Evolutionary conservation across 2,888 invertebrate species (phyloP).

Genomic region (Agrochola lychnidis): DNA sequence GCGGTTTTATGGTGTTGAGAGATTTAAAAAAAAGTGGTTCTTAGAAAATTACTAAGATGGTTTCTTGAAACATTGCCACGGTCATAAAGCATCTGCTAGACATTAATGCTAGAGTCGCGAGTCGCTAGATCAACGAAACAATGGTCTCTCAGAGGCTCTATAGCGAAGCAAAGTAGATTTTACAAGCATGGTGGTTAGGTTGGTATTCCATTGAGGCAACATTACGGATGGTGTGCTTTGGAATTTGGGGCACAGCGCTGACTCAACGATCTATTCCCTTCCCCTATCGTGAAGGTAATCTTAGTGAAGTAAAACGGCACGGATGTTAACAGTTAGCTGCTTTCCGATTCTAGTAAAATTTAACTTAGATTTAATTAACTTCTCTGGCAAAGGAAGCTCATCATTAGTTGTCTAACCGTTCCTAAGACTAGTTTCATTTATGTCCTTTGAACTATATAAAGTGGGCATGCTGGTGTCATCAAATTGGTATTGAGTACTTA

Average conservation of each 20-base stretch:
- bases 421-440: background rate
- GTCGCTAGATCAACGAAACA: slow-evolving; percentile 61
- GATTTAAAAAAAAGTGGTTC: background rate
- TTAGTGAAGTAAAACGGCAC: slow-evolving; percentile 65
- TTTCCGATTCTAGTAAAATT: slow-evolving; percentile 57
- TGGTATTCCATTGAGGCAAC: slow-evolving; percentile 72
- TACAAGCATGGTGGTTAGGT: slow-evolving; percentile 69
- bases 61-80: slow-evolving; percentile 50
- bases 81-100: slow-evolving; percentile 78
- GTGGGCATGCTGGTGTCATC: slow-evolving; percentile 2
- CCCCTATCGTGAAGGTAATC: slow-evolving; percentile 81
- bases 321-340: slow-evolving; percentile 61
- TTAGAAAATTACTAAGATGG: slow-evolving; percentile 26
- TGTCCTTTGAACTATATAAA: background rate
- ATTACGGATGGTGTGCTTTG: slow-evolving; percentile 83
- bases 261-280: slow-evolving; percentile 89
- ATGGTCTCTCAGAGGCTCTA: slow-evolving; percentile 53
- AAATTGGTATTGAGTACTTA: background rate
- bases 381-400: slow-evolving; percentile 32
- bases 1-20: background rate
- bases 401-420: slow-evolving; percentile 24
- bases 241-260: slow-evolving; percentile 89
- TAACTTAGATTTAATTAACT: slow-evolving; percentile 44
- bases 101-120: slow-evolving; percentile 75
- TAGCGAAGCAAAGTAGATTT: slow-evolving; percentile 70